Percentiles rank a stretch among this genome's conserved stretches.
Conservation (phyloP, 2,797 vertebrate species). For the Acanthornis magna region DNA sequence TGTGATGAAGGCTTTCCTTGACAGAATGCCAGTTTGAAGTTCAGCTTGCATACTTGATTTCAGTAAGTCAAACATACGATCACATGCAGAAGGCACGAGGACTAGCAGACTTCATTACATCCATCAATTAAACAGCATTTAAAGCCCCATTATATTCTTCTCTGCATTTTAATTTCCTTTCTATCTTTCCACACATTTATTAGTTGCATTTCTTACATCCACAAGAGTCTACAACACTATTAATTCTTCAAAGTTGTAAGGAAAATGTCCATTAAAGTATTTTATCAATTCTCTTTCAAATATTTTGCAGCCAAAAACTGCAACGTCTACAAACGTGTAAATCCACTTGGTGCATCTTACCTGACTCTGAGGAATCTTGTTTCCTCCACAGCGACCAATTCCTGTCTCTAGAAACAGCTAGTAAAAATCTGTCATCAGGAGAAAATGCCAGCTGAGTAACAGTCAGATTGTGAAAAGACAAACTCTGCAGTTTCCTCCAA, state of each 20-base stretch:
- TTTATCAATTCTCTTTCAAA: not conserved
- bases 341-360: slow-evolving; percentile 64
- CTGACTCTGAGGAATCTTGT: slow-evolving; percentile 72
- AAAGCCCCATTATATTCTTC: not conserved
- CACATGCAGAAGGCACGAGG: not conserved
- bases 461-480: slow-evolving; percentile 90
- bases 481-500: slow-evolving; percentile 90
- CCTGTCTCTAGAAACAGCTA: slow-evolving; percentile 94
- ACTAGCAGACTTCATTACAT: not conserved
- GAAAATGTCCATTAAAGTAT: not conserved
- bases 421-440: slow-evolving; percentile 83
- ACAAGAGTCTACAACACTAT: not conserved
- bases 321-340: not conserved
- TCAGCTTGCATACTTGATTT: not conserved
- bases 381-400: slow-evolving; percentile 94
- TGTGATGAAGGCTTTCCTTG: not conserved
- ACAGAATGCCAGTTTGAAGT: not conserved
- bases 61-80: not conserved
- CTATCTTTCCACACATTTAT: not conserved
- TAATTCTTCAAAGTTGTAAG: not conserved
- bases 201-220: not conserved
- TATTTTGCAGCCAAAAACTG: not conserved
- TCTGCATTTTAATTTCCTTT: not conserved
- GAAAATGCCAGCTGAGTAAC: slow-evolving; percentile 97
- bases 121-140: not conserved